Evolutionary conservation across 1,140 invertebrate genomes (phyloP).

Genomic region (Lasioglossum baleicum): DNA sequence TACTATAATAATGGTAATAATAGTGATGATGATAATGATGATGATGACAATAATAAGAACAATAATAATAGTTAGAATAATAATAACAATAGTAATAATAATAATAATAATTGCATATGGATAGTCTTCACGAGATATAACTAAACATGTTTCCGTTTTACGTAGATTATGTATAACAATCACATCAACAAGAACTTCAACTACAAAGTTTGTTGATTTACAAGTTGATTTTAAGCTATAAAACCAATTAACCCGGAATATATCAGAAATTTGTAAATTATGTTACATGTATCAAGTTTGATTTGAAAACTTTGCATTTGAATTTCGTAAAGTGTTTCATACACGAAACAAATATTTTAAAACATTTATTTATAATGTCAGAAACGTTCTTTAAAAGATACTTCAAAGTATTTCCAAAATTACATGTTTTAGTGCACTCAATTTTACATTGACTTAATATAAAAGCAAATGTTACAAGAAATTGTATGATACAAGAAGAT

Average conservation of each 20-base stretch:
- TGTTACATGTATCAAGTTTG: not conserved
- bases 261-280: not conserved
- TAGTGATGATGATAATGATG: not conserved
- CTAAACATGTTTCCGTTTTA: not conserved
- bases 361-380: slow-evolving; percentile 6
- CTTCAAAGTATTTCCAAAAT: slow-evolving; percentile 21
- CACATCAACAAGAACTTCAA: slow-evolving; percentile 3
- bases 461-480: slow-evolving; percentile 45
- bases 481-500: slow-evolving; percentile 40
- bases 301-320: slow-evolving; percentile 17
- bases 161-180: not conserved
- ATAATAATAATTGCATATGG: slow-evolving; percentile 2
- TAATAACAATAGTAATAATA: not conserved
- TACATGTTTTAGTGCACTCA: slow-evolving; percentile 22
- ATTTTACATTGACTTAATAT: slow-evolving; percentile 57
- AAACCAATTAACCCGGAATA: not conserved
- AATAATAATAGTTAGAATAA: not conserved
- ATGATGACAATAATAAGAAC: not conserved
- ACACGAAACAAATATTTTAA: not conserved
- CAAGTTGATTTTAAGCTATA: not conserved
- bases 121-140: slow-evolving; percentile 26
- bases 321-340: slow-evolving; percentile 24
- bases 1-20: not conserved
- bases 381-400: not conserved
- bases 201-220: not conserved